phyloP scores from a whole-genome alignment of 2,113 vertebrate species.

The Cheilinus undulatus region DNA sequence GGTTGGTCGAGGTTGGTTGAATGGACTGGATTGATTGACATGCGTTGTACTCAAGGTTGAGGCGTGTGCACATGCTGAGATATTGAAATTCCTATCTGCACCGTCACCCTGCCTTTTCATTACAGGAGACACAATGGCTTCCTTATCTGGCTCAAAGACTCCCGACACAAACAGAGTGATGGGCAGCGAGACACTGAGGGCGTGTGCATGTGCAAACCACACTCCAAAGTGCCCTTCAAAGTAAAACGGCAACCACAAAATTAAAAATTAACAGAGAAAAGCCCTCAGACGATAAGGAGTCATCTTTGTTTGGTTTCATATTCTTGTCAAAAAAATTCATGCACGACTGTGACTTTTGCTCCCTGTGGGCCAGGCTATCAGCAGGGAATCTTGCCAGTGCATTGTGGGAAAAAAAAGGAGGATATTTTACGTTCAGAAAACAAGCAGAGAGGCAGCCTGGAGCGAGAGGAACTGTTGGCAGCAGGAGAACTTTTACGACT shows the following conservation, averaged over 20 bases:
- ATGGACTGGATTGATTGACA: conserved; percentile 39
- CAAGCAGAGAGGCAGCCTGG: conserved; percentile 2
- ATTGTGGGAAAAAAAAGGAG: conserved; percentile 28
- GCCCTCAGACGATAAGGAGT: neutral
- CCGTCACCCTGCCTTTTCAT: conserved; percentile 54
- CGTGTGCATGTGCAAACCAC: conserved; percentile 10
- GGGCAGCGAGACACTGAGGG: neutral
- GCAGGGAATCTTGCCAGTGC: conserved; percentile 24
- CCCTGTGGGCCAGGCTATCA: conserved; percentile 27
- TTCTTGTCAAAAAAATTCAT: conserved; percentile 16
- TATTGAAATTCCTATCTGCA: conserved; percentile 55
- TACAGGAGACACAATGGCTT: conserved; percentile 56
- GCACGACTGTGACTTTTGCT: conserved; percentile 3
- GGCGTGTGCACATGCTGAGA: neutral
- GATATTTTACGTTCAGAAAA: conserved; percentile 18
- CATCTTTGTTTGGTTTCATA: conserved; percentile 19
- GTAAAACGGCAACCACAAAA: conserved; percentile 40
- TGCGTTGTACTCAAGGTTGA: conserved; percentile 32
- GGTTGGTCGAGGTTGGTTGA: neutral
- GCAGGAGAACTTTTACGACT: conserved; percentile 44
- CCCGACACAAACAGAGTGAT: conserved; percentile 31
- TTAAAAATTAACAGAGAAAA: conserved; percentile 15
- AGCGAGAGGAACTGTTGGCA: conserved; percentile 43
- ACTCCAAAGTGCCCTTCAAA: conserved; percentile 22
- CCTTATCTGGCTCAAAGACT: conserved; percentile 62